Evolutionary conservation across 2,797 vertebrate genomes (phyloP), one percentile per base, ranked within the genome.

Genomic region (Gadopsis marmoratus): DNA sequence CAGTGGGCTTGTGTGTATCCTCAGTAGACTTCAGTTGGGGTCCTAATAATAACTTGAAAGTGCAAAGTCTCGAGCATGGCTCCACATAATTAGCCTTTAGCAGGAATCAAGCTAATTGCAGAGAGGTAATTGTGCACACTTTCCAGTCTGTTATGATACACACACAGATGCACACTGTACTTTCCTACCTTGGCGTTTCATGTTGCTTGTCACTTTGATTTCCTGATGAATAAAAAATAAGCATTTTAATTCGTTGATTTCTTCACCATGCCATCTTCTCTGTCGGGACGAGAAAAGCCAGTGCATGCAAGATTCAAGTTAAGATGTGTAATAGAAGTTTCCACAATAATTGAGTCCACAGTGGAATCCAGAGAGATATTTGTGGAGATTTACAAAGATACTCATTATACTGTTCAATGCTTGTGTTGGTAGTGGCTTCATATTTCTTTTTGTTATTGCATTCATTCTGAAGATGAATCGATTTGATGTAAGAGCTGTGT

Each of bases 11-110:
- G 65, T 83, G 89, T 74, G 79, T 86, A 93, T 92, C 89, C 93
- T 94, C 93, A 17, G 79, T 85, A 92, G 94, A 93, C 89, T 90
- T 90, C 88, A 91, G 92, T 92, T 92, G 91, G 90, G 92, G 91
- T 94, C 94, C 95, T 96, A 96, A 95, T 96, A 96, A 96, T 96
- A 96, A 95, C 95, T 95, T 96, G 95, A 95, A 95, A 96, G 95
- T 95, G 93, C 89, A 90, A 91, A 93, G 91, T 91, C 90, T 93
- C 65, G 76, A 88, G 90, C 90, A 88, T 91, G 91, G 89, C 91
- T 92, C 89, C 90, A 92, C 91, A 91, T 96, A 96, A 96, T 96
- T 95, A 96, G 93, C 94, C 93, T 94, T 95, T 95, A 94, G 93
- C 92, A 93, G 76, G 91, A 94, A 95, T 94, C 93, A 93, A 94